Conservation (phyloP, 2,113 vertebrate genomes). For the Chloebia gouldiae region DNA sequence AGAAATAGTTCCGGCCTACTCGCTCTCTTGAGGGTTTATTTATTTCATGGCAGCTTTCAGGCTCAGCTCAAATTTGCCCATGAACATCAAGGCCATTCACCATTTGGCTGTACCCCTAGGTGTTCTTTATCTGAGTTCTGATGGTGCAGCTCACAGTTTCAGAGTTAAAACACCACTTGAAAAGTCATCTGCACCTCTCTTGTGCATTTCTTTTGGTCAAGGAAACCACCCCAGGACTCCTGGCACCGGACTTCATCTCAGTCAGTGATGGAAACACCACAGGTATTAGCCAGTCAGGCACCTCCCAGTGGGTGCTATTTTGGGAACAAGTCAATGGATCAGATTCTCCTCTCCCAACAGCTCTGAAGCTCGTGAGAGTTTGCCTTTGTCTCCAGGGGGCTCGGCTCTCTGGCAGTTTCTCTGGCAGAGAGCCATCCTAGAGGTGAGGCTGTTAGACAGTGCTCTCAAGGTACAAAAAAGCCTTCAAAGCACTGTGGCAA, state of each 20-base stretch:
- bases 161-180: constrained; percentile 16
- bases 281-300: constrained; percentile 45
- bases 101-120: not conserved
- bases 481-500: not conserved
- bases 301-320: constrained; percentile 44
- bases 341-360: not conserved
- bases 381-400: not conserved
- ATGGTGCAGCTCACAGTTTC: not conserved
- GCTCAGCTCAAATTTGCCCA: not conserved
- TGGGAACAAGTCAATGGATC: constrained; percentile 18
- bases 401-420: not conserved
- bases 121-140: not conserved
- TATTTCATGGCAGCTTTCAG: not conserved
- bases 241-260: constrained; percentile 15
- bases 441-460: not conserved
- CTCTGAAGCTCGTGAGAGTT: not conserved
- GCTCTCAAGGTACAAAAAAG: not conserved
- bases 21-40: not conserved
- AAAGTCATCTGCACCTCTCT: not conserved
- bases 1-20: not conserved
- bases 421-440: not conserved
- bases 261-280: constrained; percentile 17
- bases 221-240: constrained; percentile 34
- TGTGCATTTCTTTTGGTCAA: constrained; percentile 20
- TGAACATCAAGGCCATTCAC: not conserved